Evolutionary conservation across 2,113 vertebrate species (phyloP).

Genomic region (Morone saxatilis): DNA sequence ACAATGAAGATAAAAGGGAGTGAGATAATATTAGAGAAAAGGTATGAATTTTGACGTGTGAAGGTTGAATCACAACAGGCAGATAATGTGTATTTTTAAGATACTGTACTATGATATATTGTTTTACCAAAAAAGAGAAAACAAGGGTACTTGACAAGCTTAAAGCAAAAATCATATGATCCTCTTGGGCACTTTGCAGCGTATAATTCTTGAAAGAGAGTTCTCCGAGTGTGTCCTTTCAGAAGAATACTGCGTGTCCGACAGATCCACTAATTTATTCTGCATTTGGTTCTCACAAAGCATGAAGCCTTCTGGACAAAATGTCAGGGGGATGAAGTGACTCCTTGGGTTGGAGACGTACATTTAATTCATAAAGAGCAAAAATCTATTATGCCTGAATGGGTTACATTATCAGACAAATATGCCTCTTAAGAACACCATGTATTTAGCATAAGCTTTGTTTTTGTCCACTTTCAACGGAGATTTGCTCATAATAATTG

Average conservation of each 20-base stretch:
- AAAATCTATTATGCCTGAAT: slow-evolving; percentile 23
- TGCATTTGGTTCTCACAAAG: slow-evolving; percentile 33
- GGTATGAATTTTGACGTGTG: slow-evolving; percentile 57
- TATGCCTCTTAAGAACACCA: neutral
- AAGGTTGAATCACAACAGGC: slow-evolving; percentile 64
- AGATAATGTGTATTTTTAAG: slow-evolving; percentile 42
- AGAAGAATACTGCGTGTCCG: neutral
- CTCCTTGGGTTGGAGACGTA: neutral
- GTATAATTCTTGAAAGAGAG: neutral
- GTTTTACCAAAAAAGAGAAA: slow-evolving; percentile 33
- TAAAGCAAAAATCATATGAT: slow-evolving; percentile 15
- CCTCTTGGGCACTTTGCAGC: slow-evolving; percentile 2
- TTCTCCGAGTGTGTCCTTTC: slow-evolving; percentile 9
- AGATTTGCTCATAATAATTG: slow-evolving; percentile 28
- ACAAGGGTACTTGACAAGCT: slow-evolving; percentile 17
- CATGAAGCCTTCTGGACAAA: slow-evolving; percentile 8
- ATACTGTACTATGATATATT: slow-evolving; percentile 46
- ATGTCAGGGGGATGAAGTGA: slow-evolving; percentile 30
- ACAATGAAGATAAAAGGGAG: slow-evolving; percentile 60
- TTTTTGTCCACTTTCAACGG: slow-evolving; percentile 23
- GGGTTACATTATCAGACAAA: slow-evolving; percentile 11
- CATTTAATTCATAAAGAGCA: slow-evolving; percentile 21
- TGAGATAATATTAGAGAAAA: slow-evolving; percentile 44
- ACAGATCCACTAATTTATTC: slow-evolving; percentile 16
- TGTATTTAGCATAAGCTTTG: neutral